phyloP scores from a whole-genome alignment of 1,140 invertebrate species.

The Coptotermes formosanus region DNA sequence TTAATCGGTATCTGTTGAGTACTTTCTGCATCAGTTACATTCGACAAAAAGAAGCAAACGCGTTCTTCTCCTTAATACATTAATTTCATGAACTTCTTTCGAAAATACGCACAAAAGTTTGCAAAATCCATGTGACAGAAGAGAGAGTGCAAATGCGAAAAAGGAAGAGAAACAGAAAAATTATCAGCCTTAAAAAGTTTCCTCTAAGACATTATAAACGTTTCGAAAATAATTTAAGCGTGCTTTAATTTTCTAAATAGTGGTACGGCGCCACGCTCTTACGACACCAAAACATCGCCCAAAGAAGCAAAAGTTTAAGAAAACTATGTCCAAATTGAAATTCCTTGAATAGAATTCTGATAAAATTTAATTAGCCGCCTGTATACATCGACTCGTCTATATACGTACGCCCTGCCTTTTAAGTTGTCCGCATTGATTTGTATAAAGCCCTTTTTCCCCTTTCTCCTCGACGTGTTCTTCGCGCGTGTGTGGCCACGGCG shows the following conservation, averaged over 20 bases:
- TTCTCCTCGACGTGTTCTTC: too few relatives aligned
- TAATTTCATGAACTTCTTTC: too few relatives aligned
- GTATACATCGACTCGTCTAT: neutral
- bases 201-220: neutral
- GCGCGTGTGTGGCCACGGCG: too few relatives aligned
- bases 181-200: neutral
- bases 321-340: constrained; percentile 29
- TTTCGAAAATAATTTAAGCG: neutral
- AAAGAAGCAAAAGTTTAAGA: constrained; percentile 4
- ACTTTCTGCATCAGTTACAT: too few relatives aligned
- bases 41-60: too few relatives aligned
- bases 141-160: too few relatives aligned
- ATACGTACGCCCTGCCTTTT: neutral
- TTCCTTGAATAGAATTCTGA: constrained; percentile 24
- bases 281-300: neutral
- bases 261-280: neutral
- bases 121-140: too few relatives aligned
- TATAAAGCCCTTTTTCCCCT: neutral
- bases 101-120: too few relatives aligned
- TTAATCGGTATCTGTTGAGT: too few relatives aligned
- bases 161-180: too few relatives aligned
- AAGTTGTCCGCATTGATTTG: neutral
- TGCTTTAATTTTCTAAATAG: neutral
- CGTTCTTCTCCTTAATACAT: too few relatives aligned
- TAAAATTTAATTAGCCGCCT: constrained; percentile 27